These are phyloP conservation scores for Drosophila sucinea DNA, from an alignment of 1,140 invertebrate genomes.

Conservation along the genomic window DNA sequence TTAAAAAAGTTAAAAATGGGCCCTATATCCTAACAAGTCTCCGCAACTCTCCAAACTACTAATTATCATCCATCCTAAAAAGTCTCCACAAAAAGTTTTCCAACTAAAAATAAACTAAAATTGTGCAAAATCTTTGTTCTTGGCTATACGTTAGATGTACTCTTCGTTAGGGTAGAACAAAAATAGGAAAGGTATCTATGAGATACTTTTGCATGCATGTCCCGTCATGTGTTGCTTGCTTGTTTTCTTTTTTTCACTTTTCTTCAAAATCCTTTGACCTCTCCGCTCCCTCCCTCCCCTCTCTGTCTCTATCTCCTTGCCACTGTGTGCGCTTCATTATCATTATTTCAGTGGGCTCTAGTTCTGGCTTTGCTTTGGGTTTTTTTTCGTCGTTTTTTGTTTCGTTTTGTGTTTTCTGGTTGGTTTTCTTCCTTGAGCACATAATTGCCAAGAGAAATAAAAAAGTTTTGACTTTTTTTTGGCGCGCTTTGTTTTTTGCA, in stretches of 20 bases:
- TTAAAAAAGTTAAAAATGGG: no score
- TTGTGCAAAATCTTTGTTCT: no score
- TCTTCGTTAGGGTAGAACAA: not conserved
- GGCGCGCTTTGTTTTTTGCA: conserved; percentile 62
- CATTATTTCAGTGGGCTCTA: conserved; percentile 58
- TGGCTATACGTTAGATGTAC: not conserved
- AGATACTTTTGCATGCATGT: conserved; percentile 78
- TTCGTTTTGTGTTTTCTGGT: not conserved
- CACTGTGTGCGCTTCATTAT: conserved; percentile 69
- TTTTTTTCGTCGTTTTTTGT: not conserved
- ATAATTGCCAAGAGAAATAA: conserved; percentile 73
- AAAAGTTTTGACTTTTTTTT: conserved; percentile 52
- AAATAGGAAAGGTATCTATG: conserved; percentile 52
- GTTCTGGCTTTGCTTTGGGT: conserved; percentile 23
- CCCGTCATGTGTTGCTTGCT: conserved; percentile 51
- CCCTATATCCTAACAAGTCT: no score
- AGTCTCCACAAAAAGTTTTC: no score
- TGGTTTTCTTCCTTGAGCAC: conserved; percentile 59
- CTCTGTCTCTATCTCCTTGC: not conserved
- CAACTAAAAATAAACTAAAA: no score
- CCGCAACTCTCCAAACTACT: no score
- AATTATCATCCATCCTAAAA: no score
- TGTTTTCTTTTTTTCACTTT: conserved; percentile 55
- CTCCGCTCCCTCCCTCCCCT: conserved; percentile 1
- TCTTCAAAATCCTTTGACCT: conserved; percentile 67